Conservation (phyloP, 2,113 vertebrate species). For the Paraplagusia blochii region DNA sequence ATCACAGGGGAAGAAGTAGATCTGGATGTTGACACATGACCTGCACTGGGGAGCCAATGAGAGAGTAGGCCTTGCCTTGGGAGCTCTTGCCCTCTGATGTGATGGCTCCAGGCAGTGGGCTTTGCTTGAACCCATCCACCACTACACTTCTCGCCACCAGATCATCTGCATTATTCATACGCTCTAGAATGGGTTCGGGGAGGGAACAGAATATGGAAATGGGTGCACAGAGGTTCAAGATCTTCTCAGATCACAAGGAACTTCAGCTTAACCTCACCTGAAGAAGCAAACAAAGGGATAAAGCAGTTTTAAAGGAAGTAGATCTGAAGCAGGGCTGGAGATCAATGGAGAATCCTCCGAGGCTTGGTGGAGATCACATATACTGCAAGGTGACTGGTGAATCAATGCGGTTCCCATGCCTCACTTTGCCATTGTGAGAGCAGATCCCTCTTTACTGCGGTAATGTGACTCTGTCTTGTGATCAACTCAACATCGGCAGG, state of each 20-base stretch:
- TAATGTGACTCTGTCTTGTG: conserved; percentile 41
- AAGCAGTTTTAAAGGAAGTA: conserved; percentile 58
- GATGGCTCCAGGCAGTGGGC: conserved; percentile 76
- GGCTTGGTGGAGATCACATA: conserved; percentile 60
- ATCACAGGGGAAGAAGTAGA: conserved; percentile 62
- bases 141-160: conserved; percentile 70
- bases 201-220: conserved; percentile 65
- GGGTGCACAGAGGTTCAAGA: conserved; percentile 72
- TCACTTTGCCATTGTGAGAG: conserved; percentile 68
- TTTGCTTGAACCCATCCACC: conserved; percentile 70
- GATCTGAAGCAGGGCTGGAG: conserved; percentile 66
- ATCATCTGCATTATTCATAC: conserved; percentile 76
- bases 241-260: conserved; percentile 77
- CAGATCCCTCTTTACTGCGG: conserved; percentile 30
- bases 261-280: conserved; percentile 78
- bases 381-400: conserved; percentile 63
- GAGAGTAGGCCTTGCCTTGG: conserved; percentile 53
- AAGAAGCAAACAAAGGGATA: conserved; percentile 70
- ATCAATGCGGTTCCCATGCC: conserved; percentile 77
- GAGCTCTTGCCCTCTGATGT: conserved; percentile 73
- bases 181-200: conserved; percentile 29
- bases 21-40: conserved; percentile 68
- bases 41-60: conserved; percentile 59
- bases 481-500: conserved; percentile 12
- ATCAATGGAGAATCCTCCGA: conserved; percentile 72